Evolutionary conservation across 2,113 vertebrate genomes (phyloP), one percentile per base, ranked within the genome.

Genomic region (Oryzias melastigma): DNA sequence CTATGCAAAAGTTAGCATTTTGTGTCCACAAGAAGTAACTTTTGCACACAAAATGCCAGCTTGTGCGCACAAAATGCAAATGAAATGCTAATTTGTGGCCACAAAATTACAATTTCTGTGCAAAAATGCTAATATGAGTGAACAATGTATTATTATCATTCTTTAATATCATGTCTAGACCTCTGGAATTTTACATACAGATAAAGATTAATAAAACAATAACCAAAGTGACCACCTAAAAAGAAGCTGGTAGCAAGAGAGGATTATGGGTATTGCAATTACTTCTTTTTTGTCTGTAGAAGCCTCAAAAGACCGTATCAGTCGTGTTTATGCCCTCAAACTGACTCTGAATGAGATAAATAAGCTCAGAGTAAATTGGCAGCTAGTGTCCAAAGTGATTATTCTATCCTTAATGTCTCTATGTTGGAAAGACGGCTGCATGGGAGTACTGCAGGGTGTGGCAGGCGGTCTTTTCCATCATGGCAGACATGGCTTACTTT

Each of bases 401-500:
- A 89, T 80, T 82, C 84, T 76, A 77, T 49, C 74, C 80, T 87
- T 90, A 85, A 89, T 85, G 80, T 81, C 73, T 83, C 60, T 74
- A 73, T 64, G 63, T 68, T 85, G 82, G 81, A 82, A 79, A 75
- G 65, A 80, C 82, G 83, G 84, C 73, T 65, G 42, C 7, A 13
- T 14, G n/a, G 71, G 59, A 65, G 59, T 66, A 84, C 64, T 62
- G 24, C 27, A 51, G 85, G 85, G 87, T 74, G 75, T 78, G 84
- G 79, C 77, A 53, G 71, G 61, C 74, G 42, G 67, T 62, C 76
- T 71, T 41, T 70, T 78, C 82, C 82, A 80, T 76, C 78, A 87
- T 55, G 77, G 82, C 84, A 76, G 83, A 80, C 88, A 87, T 81
- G 77, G 84, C 83, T 86, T 81, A 81, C 81, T 82, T 79, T 88